Base-by-base conservation (phyloP, 2,888 invertebrate genomes). In the Clunio marinus region DNA sequence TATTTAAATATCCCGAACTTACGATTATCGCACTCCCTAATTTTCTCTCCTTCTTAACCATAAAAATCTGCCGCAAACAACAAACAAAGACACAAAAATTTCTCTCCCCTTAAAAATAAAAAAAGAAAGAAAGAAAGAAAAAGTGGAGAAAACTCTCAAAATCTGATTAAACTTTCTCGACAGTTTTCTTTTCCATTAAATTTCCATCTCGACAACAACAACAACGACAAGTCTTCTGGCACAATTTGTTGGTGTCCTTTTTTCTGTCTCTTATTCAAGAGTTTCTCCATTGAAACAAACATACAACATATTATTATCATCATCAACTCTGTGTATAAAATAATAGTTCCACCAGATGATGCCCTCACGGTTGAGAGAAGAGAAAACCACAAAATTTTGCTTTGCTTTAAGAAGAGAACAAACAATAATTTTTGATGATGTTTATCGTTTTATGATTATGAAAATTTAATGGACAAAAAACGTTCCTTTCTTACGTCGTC, bases 391-490 rank as follows among this genome's bases (percentile, higher is more conserved):
- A 45, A 63, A 62, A 41, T 35, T 28, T 46, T 60, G 45, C 22
- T 63, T 45, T 63, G n/a, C n/a, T n/a, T n/a, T n/a, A n/a, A n/a
- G 63, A 63, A 46, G 46, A 60, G 35, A 63, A 46, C 63, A 63
- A 63, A 63, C 63, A 63, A 63, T 63, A 63, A 63, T 63, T 63
- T 63, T 63, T 63, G 63, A 63, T 63, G 63, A 63, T 63, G 60
- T 60, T 60, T 60, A 60, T 60, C 60, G 60, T 60, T 63, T 63
- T 46, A 63, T 63, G 63, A 63, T 63, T 45, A 63, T 63, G 63
- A 63, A 63, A 63, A 63, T 63, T 63, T 63, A 63, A 63, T 63
- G 63, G 63, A 63, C 63, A 27, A 45, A 24, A 28, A 25, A 37
- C 41, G 10, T 41, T 41, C 41, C 24, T 35, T 37, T 20, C 28